Evolutionary conservation across 1,140 invertebrate species (phyloP).

Genomic region (Aradophagus sp.): DNA sequence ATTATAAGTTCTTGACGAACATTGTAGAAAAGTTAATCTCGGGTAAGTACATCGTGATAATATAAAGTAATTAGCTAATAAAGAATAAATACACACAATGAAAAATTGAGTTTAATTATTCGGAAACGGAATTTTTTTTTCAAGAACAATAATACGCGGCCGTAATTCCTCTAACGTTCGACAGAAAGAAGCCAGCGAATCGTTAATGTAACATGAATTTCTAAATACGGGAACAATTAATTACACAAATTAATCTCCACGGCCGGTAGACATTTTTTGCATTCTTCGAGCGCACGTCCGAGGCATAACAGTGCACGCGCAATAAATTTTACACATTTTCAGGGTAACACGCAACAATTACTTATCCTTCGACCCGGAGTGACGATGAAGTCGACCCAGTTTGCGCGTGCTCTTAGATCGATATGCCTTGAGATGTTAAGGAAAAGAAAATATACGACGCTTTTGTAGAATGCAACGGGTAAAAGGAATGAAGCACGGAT

Average conservation of each 20-base stretch:
- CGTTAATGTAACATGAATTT: too few relatives aligned
- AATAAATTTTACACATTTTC: slow-evolving; percentile 33
- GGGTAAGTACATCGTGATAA: too few relatives aligned
- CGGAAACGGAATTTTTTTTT: too few relatives aligned
- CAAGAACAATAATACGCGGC: too few relatives aligned
- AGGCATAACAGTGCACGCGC: slow-evolving; percentile 8
- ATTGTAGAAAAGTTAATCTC: too few relatives aligned
- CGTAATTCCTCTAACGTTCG: too few relatives aligned
- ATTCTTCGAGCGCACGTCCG: background rate
- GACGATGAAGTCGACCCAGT: slow-evolving; percentile 58
- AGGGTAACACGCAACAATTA: slow-evolving; percentile 46
- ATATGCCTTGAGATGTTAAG: slow-evolving; percentile 54
- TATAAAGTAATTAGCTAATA: too few relatives aligned
- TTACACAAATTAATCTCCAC: slow-evolving; percentile 1
- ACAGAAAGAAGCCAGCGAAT: too few relatives aligned
- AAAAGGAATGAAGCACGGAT: slow-evolving; percentile 45
- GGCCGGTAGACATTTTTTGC: background rate
- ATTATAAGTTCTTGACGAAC: too few relatives aligned
- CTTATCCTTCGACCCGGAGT: slow-evolving; percentile 39
- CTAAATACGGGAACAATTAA: too few relatives aligned
- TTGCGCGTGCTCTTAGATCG: slow-evolving; percentile 59
- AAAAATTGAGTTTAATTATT: too few relatives aligned
- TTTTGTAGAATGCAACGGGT: slow-evolving; percentile 41
- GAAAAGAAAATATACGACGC: slow-evolving; percentile 56
- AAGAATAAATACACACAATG: too few relatives aligned